Conservation (phyloP, 2,888 invertebrate genomes). For the Lasioglossum zephyrum region DNA sequence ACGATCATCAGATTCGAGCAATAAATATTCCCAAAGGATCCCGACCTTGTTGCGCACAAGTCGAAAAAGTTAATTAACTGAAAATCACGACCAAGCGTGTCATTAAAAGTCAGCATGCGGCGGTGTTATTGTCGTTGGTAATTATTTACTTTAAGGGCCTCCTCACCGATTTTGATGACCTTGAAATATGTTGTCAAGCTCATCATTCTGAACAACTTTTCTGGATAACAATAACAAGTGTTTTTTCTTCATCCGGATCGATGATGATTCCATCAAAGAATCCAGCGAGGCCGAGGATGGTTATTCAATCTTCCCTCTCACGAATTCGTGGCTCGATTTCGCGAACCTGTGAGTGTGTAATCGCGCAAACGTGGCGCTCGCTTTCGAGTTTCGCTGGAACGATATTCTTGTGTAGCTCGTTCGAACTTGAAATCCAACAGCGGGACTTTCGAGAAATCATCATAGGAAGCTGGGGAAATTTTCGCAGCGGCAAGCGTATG, state of each 20-base stretch:
- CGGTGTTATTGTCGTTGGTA: background rate
- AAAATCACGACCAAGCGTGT: background rate
- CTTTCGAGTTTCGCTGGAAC: constrained; percentile 18
- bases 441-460: constrained; percentile 31
- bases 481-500: background rate
- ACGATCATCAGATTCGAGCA: background rate
- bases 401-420: constrained; percentile 34
- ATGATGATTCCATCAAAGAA: background rate
- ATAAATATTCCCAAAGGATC: background rate
- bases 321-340: background rate
- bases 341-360: background rate
- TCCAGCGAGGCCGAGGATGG: background rate
- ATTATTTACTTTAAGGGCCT: too few relatives aligned
- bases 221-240: background rate
- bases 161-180: too few relatives aligned
- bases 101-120: background rate
- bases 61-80: background rate
- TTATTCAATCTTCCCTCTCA: background rate
- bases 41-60: background rate
- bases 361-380: background rate
- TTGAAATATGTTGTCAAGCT: too few relatives aligned
- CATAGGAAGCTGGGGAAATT: background rate
- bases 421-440: constrained; percentile 1
- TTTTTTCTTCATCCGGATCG: background rate
- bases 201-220: too few relatives aligned